Conservation (phyloP, 2,888 invertebrate genomes). For the Mesorhabditis spiculigera region DNA sequence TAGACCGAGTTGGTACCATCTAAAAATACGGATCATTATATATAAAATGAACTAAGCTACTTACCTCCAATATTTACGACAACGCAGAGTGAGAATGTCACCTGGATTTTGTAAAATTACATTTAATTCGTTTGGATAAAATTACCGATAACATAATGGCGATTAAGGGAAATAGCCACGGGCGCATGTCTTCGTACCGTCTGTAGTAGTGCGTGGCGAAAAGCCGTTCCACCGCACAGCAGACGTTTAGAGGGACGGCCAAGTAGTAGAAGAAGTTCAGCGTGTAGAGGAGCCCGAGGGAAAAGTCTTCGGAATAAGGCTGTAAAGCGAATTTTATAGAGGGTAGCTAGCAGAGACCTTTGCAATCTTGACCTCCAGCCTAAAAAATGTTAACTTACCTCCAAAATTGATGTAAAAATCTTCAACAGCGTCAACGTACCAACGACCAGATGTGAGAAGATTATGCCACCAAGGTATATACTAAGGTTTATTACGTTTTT, state of each 20-base stretch:
- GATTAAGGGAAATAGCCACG: not conserved
- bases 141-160: not conserved
- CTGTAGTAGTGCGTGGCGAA: not conserved
- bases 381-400: not conserved
- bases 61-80: conserved; percentile 2
- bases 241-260: not conserved
- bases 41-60: not conserved
- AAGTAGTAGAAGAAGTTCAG: conserved; percentile 1
- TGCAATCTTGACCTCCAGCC: not conserved
- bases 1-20: not conserved
- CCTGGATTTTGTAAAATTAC: not conserved
- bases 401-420: not conserved
- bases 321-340: too few species aligned
- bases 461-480: not conserved
- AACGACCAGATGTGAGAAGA: not conserved
- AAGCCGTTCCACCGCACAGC: not conserved
- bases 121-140: not conserved
- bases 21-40: not conserved
- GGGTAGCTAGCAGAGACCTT: too few species aligned
- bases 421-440: not conserved
- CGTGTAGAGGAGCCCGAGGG: not conserved
- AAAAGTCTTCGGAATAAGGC: not conserved
- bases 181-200: not conserved
- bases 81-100: not conserved
- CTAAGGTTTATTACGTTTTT: too few species aligned